These are phyloP conservation scores for Pleuronectes platessa DNA, from an alignment of 2,113 vertebrate species.

Conservation along the genomic window DNA sequence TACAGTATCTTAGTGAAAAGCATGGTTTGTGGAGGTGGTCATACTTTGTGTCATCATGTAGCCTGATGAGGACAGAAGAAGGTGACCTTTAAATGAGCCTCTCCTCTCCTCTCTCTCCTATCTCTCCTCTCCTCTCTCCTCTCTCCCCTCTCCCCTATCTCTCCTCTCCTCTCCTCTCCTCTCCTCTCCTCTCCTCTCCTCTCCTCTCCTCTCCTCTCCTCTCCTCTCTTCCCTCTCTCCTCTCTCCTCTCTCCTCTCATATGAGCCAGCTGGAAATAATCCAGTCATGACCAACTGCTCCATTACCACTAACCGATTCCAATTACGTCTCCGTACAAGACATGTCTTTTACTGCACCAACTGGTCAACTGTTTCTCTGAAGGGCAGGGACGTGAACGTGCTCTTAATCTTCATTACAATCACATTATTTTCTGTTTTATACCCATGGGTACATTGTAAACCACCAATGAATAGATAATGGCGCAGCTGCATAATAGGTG, in stretches of 20 bases:
- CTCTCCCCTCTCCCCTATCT: too few relatives aligned
- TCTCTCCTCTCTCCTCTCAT: not conserved
- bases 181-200: constrained; percentile 1
- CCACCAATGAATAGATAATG: constrained; percentile 15
- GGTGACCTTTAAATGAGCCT: constrained; percentile 64
- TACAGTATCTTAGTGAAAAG: not conserved
- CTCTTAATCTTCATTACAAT: constrained; percentile 52
- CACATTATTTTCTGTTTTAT: constrained; percentile 41
- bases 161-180: not conserved
- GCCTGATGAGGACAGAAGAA: constrained; percentile 53
- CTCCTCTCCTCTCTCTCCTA: not conserved
- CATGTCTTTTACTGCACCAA: constrained; percentile 52
- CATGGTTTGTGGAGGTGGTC: not conserved
- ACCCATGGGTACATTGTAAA: constrained; percentile 18
- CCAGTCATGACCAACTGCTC: constrained; percentile 77
- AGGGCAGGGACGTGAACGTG: constrained; percentile 48
- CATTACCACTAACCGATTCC: constrained; percentile 74
- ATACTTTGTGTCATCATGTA: constrained; percentile 35
- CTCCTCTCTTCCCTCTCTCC: not conserved
- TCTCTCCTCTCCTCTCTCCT: not conserved
- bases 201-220: not conserved
- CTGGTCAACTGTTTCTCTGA: constrained; percentile 58
- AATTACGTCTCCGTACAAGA: constrained; percentile 66
- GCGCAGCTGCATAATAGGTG: constrained; percentile 2
- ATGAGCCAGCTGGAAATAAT: constrained; percentile 70